Evolutionary conservation across 2,888 invertebrate genomes (phyloP).

Genomic region (Caenorhabditis doughertyi): DNA sequence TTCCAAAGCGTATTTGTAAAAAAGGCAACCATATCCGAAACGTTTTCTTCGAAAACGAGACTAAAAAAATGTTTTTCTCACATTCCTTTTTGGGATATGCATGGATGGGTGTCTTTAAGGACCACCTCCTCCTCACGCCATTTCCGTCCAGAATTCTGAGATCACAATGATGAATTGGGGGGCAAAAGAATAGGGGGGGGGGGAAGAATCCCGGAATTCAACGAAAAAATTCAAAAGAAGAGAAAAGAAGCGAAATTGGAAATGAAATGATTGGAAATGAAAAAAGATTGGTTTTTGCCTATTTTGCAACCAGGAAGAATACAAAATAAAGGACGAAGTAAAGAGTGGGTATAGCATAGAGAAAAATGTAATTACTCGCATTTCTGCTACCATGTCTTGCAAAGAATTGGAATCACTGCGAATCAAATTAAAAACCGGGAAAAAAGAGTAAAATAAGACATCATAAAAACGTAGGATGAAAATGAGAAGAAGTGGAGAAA

Average conservation of each 20-base stretch:
- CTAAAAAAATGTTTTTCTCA: constrained; percentile 11
- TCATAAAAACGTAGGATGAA: constrained; percentile 34
- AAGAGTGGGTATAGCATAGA: neutral
- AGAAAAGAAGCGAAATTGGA: no score
- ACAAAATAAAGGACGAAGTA: constrained; percentile 11
- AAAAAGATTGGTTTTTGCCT: constrained; percentile 33
- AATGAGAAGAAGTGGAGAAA: no score
- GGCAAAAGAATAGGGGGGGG: neutral
- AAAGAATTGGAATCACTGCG: constrained; percentile 5
- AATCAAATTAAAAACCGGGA: constrained; percentile 35
- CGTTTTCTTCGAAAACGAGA: constrained; percentile 9
- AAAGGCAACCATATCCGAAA: constrained; percentile 7
- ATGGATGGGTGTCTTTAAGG: constrained; percentile 50
- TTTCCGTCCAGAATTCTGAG: constrained; percentile 38
- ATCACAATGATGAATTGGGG: constrained; percentile 25
- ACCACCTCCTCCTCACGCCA: constrained; percentile 32
- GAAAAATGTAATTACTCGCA: constrained; percentile 36
- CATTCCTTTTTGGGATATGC: constrained; percentile 50
- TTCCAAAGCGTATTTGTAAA: neutral
- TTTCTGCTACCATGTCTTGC: constrained; percentile 30
- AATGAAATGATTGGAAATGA: constrained; percentile 10
- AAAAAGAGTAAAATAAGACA: constrained; percentile 7
- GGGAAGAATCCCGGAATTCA: constrained; percentile 5
- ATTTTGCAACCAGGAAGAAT: constrained; percentile 52
- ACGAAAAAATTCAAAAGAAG: neutral